These are phyloP conservation scores for Henicopernis longicauda DNA, from an alignment of 2,113 vertebrate species.

Conservation along the genomic window DNA sequence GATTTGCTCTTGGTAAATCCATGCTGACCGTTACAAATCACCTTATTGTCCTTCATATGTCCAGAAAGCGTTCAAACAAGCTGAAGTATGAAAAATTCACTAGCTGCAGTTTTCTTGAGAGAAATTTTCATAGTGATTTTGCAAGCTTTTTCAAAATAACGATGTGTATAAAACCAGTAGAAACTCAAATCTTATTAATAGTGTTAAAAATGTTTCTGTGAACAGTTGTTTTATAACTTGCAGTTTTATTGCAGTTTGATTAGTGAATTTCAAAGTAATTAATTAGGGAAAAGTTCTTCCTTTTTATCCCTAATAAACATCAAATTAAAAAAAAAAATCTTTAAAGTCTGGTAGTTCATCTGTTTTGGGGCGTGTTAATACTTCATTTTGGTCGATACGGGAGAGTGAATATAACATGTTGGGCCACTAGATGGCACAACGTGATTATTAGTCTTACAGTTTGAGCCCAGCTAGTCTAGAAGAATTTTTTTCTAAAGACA, in stretches of 20 bases:
- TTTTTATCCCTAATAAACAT: background rate
- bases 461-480: background rate
- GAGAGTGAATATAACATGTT: background rate
- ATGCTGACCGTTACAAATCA: background rate
- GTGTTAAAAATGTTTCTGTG: background rate
- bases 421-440: slow-evolving; percentile 66
- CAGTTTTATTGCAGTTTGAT: background rate
- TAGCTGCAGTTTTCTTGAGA: background rate
- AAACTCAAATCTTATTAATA: background rate
- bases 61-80: background rate
- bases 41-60: background rate
- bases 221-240: background rate
- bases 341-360: background rate
- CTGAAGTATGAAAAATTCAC: background rate
- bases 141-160: background rate
- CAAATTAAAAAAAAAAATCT: background rate
- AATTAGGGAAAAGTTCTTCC: background rate
- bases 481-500: background rate
- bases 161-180: background rate
- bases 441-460: background rate
- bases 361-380: background rate
- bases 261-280: background rate
- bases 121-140: background rate
- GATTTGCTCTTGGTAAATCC: background rate
- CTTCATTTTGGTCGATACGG: background rate